Percentiles rank a stretch among this genome's conserved stretches.
These are phyloP conservation scores for Chelon auratus DNA, from an alignment of 2,797 vertebrate species.

Conservation along the genomic window DNA sequence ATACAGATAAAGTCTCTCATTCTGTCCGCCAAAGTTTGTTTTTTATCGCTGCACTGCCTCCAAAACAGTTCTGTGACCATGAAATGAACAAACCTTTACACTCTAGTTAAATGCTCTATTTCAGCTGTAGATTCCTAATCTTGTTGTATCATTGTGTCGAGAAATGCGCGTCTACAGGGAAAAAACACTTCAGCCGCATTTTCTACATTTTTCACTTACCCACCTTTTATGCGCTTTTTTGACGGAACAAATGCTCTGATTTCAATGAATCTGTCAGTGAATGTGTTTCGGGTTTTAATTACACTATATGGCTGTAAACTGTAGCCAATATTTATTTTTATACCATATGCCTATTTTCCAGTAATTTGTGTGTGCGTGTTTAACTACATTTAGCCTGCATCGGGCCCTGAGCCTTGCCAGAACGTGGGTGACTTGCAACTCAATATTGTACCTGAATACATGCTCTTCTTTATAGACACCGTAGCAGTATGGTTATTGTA, in stretches of 20 bases:
- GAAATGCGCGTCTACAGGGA: too few relatives aligned
- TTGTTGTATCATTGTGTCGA: too few relatives aligned
- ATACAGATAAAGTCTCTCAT: neutral
- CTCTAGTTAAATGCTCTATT: neutral
- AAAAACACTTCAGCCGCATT: too few relatives aligned
- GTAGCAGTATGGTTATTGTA: neutral
- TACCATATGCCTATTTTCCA: neutral
- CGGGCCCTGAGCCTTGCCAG: neutral
- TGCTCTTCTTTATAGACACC: neutral
- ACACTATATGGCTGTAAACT: neutral
- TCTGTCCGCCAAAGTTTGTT: neutral
- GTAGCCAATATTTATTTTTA: neutral
- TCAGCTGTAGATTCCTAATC: neutral
- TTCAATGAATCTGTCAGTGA: neutral
- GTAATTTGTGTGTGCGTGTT: neutral
- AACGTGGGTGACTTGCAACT: neutral
- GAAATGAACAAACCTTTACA: neutral
- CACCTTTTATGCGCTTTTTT: neutral
- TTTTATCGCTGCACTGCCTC: neutral
- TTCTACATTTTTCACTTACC: neutral
- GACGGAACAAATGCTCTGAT: neutral
- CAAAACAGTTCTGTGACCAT: neutral
- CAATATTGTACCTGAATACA: neutral
- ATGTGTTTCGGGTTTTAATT: neutral
- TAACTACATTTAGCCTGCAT: neutral